Conservation (phyloP, 2,888 invertebrate species). For the Agrilus mali region DNA sequence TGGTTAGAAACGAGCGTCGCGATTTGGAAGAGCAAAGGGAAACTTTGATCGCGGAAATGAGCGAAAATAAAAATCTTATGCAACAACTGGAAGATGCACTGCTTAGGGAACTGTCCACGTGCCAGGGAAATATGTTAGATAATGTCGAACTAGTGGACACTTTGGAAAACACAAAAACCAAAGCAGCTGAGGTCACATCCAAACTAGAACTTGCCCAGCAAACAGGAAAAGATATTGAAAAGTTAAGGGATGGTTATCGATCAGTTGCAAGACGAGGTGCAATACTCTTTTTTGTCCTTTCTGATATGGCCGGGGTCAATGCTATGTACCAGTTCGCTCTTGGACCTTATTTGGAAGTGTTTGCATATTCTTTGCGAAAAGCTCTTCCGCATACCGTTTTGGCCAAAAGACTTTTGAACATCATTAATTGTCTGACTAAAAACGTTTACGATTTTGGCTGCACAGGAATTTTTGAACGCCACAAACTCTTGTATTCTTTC, state of each 20-base stretch:
- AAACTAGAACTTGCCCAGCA: constrained; percentile 65
- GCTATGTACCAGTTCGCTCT: constrained; percentile 89
- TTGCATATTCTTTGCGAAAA: constrained; percentile 66
- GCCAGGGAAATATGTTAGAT: constrained; percentile 86
- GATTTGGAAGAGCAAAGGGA: constrained; percentile 84
- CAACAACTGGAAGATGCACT: constrained; percentile 78
- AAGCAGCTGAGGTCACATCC: constrained; percentile 69
- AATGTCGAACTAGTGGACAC: constrained; percentile 77
- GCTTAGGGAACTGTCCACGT: constrained; percentile 70
- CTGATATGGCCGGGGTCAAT: constrained; percentile 81
- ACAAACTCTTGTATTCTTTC: constrained; percentile 82
- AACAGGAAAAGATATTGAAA: constrained; percentile 72
- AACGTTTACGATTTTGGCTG: constrained; percentile 88
- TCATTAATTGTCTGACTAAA: constrained; percentile 72
- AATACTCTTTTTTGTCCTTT: constrained; percentile 78
- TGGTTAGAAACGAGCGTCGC: constrained; percentile 73
- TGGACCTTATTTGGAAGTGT: constrained; percentile 73
- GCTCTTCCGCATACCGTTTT: constrained; percentile 73
- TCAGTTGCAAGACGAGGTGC: constrained; percentile 78
- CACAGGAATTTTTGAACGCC: constrained; percentile 82
- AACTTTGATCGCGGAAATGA: constrained; percentile 68
- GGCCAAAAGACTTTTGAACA: constrained; percentile 60
- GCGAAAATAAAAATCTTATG: constrained; percentile 71
- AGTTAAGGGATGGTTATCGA: constrained; percentile 71
- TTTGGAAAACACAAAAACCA: constrained; percentile 78